These are phyloP conservation scores for Chanos chanos DNA, from an alignment of 2,797 vertebrate species.

Conservation along the genomic window DNA sequence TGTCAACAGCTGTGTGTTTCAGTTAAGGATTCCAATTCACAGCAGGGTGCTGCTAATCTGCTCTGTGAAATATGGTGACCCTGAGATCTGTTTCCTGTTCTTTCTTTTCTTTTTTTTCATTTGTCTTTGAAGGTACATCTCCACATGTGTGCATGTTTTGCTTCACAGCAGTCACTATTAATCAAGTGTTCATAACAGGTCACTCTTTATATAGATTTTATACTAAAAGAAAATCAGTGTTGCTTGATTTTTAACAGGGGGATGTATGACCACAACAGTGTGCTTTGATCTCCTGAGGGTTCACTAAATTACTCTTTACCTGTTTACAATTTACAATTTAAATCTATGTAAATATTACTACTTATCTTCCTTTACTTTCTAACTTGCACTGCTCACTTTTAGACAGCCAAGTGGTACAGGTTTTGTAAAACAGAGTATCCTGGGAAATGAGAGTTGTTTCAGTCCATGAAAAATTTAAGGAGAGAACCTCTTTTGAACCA, in stretches of 20 bases:
- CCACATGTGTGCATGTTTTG: not conserved
- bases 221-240: not conserved
- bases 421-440: no score
- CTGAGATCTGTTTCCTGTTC: no score
- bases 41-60: not conserved
- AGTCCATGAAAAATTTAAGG: no score
- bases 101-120: no score
- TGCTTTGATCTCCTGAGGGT: not conserved
- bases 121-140: not conserved
- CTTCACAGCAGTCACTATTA: not conserved
- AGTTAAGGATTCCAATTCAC: conserved; percentile 7
- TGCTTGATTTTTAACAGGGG: not conserved
- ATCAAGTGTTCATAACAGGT: not conserved
- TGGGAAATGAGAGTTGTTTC: no score
- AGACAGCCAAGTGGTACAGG: no score
- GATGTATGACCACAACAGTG: not conserved
- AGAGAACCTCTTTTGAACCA: no score
- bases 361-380: not conserved
- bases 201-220: not conserved
- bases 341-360: not conserved
- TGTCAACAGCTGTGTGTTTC: not conserved
- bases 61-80: not conserved
- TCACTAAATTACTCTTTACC: not conserved
- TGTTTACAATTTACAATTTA: conserved; percentile 5
- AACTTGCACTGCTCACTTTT: no score